These are phyloP conservation scores for Apoderus coryli DNA, from an alignment of 2,888 invertebrate genomes.

Conservation along the genomic window DNA sequence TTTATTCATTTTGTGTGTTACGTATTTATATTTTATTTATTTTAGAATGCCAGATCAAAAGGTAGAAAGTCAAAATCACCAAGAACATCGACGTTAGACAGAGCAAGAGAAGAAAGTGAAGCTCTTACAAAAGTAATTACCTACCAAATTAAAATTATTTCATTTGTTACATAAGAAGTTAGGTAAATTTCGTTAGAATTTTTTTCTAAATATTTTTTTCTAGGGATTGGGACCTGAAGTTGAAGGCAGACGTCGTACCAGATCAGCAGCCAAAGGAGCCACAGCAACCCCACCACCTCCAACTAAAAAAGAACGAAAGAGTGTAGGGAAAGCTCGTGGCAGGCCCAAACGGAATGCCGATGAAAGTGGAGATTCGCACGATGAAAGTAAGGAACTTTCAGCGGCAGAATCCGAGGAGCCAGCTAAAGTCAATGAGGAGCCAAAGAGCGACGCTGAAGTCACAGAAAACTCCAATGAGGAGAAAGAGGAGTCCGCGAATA, in stretches of 20 bases:
- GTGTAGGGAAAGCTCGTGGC: conserved; percentile 25
- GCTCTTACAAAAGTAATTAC: conserved; percentile 36
- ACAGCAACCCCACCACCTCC: conserved; percentile 40
- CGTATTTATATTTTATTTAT: conserved; percentile 11
- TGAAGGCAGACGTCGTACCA: conserved; percentile 40
- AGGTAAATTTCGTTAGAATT: too few relatives aligned
- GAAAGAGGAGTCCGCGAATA: conserved; percentile 27
- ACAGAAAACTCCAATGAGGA: conserved; percentile 27
- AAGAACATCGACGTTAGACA: conserved; percentile 34
- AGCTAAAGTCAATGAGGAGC: conserved; percentile 24
- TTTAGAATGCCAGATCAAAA: conserved; percentile 33
- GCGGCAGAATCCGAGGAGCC: conserved; percentile 25
- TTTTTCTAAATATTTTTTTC: conserved; percentile 15
- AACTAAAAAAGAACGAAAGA: conserved; percentile 35
- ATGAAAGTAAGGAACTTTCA: conserved; percentile 26
- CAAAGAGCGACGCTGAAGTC: conserved; percentile 22
- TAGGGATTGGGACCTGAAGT: conserved; percentile 38
- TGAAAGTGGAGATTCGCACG: conserved; percentile 26
- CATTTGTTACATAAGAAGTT: conserved; percentile 2
- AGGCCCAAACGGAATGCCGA: conserved; percentile 27
- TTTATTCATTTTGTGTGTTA: conserved; percentile 1
- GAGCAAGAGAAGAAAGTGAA: conserved; percentile 37
- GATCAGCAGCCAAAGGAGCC: conserved; percentile 39
- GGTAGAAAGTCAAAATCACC: conserved; percentile 35
- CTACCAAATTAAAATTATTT: too few relatives aligned